Conservation (phyloP, 2,797 vertebrate genomes). For the Stomatorhinus walkeri region DNA sequence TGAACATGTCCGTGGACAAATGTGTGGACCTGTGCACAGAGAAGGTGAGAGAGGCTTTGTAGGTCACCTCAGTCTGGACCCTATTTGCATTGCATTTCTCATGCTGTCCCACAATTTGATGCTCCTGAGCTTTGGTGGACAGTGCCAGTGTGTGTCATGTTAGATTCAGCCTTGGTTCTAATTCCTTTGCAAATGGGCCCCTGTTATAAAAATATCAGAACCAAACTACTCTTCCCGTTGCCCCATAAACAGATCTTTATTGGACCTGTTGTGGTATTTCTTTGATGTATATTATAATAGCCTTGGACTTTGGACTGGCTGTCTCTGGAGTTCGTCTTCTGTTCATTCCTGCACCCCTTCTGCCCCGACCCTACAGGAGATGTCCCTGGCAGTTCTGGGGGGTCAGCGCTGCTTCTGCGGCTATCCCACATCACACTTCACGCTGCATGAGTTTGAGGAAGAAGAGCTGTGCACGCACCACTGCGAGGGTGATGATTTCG, state of each 20-base stretch:
- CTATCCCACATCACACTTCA: conserved; percentile 81
- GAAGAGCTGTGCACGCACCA: conserved; percentile 81
- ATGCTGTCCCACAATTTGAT: neutral
- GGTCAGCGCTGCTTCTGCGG: conserved; percentile 80
- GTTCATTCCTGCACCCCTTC: neutral
- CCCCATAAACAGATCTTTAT: neutral
- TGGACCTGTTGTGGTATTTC: neutral
- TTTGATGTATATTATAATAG: neutral
- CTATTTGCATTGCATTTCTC: neutral
- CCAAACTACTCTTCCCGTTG: neutral
- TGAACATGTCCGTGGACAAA: conserved; percentile 94
- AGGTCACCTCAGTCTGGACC: neutral
- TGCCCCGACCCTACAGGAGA: conserved; percentile 67
- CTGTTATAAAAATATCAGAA: neutral
- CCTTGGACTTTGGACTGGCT: neutral
- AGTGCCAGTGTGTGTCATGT: neutral
- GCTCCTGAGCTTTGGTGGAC: neutral
- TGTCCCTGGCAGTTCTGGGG: conserved; percentile 76
- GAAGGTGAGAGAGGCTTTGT: conserved; percentile 59
- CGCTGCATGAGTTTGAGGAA: conserved; percentile 81
- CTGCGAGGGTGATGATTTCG: conserved; percentile 81
- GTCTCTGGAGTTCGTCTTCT: neutral
- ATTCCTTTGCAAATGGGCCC: neutral
- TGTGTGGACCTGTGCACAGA: conserved; percentile 92
- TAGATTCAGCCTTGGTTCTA: neutral